Conservation (phyloP, 2,888 invertebrate species). For the Cerceris rybyensis region DNA sequence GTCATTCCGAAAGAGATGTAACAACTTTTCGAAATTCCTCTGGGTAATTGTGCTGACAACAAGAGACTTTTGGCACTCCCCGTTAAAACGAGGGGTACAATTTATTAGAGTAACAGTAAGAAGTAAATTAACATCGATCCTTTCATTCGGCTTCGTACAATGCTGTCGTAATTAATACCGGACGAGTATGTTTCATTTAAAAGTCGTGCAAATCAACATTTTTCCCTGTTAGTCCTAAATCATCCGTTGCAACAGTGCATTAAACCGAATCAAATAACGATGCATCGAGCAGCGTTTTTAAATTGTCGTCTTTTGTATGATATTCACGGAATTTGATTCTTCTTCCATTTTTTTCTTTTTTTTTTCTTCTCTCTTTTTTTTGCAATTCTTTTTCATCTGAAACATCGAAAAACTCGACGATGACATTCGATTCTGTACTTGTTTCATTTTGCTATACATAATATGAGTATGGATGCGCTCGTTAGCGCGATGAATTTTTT, state of each 20-base stretch:
- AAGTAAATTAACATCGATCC: conserved; percentile 71
- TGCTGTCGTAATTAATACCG: conserved; percentile 44
- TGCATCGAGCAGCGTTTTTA: conserved; percentile 25
- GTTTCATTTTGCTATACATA: conserved; percentile 7
- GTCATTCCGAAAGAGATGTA: neutral
- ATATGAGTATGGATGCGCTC: conserved; percentile 5
- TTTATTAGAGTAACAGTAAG: conserved; percentile 77
- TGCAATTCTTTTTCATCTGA: neutral
- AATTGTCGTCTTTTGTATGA: conserved; percentile 22
- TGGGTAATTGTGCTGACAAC: conserved; percentile 6
- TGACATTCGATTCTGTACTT: neutral
- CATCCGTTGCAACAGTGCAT: conserved; percentile 57
- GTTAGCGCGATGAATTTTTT: neutral
- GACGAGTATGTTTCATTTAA: conserved; percentile 15
- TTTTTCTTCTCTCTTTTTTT: neutral
- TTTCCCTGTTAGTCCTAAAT: conserved; percentile 21
- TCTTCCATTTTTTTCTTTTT: neutral
- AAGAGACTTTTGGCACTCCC: conserved; percentile 62
- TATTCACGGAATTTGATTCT: conserved; percentile 10
- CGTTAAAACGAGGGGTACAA: conserved; percentile 63
- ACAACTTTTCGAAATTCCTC: neutral
- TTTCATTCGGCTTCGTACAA: conserved; percentile 71
- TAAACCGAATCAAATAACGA: conserved; percentile 67
- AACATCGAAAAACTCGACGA: neutral
- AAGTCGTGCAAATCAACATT: conserved; percentile 21